Base-by-base conservation (phyloP, 92 coral and sea anemone genomes). In the Ricordea florida region DNA sequence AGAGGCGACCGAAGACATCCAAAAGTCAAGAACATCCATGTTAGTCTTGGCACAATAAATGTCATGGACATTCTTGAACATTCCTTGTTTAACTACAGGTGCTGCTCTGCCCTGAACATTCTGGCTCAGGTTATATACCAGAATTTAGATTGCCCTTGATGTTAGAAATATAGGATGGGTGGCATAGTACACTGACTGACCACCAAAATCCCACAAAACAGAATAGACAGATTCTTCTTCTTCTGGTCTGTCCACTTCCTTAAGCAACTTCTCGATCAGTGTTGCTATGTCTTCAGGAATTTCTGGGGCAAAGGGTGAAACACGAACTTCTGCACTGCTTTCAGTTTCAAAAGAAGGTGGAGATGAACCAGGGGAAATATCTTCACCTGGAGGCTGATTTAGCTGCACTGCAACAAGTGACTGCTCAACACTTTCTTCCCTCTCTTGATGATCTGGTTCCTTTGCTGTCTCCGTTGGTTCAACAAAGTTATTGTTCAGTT, bases 91-190 rank as follows among this genome's bases (percentile, higher is more conserved):
- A 3, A 77, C 65, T 5, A 63, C 57, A 15, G 85, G 74, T 5
- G 20, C 44, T 48, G 93, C 89, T 50, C 21, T 46, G 34, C 23
- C 73, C 16, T 70, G 69, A 20, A 48, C 76, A 45, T 71, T 57
- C 4, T 65, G 67, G 27, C 83, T 67, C 36, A 87, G 73, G 57
- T 74, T 84, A 45, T 71, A 46, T 11, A 84, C 89, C 31, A 88
- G 60, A 29, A 88, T 48, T 32, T 71, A 88, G 30, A 88, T 73
- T 13, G 85, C 89, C 25, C 75, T 71, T 7, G 85, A 38, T 15
- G 89, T 74, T 51, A 88, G 66, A 28, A 88, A 88, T 31, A 88
- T 50, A 47, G 85, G 88, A 33, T 86, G 96, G 8, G 92, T 86
- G 13, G 70, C 85, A 65, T 82, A 74, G 49, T 86, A 90, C 5